A percentile compares a stretch with the other conserved stretches of the same genome.
These are phyloP conservation scores for Rana temporaria DNA, from an alignment of 2,113 vertebrate genomes.

Conservation along the genomic window DNA sequence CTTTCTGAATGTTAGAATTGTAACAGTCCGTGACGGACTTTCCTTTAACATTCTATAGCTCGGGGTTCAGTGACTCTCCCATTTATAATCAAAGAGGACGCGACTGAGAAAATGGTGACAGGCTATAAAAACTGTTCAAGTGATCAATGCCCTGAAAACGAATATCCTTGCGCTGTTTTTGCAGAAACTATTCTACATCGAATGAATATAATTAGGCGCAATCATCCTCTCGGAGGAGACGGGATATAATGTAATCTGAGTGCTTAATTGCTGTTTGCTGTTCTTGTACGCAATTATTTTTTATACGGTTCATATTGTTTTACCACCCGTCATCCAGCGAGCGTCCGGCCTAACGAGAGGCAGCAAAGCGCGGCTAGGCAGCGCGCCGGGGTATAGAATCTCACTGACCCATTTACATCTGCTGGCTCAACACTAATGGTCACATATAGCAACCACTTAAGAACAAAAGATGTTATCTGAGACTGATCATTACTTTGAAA, in stretches of 20 bases:
- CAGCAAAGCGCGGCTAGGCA: neutral
- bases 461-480: constrained; percentile 29
- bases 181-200: constrained; percentile 19
- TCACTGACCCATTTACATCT: constrained; percentile 9
- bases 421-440: constrained; percentile 13
- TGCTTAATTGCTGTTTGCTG: constrained; percentile 16
- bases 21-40: too few relatives aligned
- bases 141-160: constrained; percentile 26
- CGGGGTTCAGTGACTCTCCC: too few relatives aligned
- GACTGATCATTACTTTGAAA: constrained; percentile 16
- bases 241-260: constrained; percentile 15
- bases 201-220: constrained; percentile 25
- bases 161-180: constrained; percentile 15
- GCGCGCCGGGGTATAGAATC: neutral
- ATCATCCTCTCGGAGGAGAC: constrained; percentile 26
- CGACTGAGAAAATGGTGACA: constrained; percentile 9
- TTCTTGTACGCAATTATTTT: constrained; percentile 40
- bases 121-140: constrained; percentile 10
- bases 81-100: neutral
- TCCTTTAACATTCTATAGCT: too few relatives aligned
- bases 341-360: neutral
- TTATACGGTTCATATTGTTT: constrained; percentile 29
- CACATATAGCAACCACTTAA: constrained; percentile 1
- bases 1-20: too few relatives aligned
- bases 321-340: neutral